Evolutionary conservation across 2,888 invertebrate genomes (phyloP), one percentile per base, ranked within the genome.

Genomic region (Tetragonula carbonaria): DNA sequence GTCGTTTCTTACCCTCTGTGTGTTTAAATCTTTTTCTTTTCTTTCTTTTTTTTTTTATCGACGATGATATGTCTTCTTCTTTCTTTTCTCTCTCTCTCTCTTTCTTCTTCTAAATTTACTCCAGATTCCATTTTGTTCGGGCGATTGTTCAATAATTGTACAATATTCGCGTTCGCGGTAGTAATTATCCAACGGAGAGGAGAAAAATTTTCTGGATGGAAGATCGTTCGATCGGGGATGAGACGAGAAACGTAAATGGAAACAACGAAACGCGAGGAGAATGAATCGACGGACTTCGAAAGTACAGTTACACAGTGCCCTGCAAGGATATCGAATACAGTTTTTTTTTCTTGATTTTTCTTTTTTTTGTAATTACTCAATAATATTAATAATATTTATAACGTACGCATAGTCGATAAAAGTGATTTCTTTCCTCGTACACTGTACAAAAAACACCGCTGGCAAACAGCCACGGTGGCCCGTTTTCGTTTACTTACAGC

Each of bases 381-480:
- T 89, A 90, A 90, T 92, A 90, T 90, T 89, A 88, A 89, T 93
- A 90, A 88, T 92, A 92, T 94, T 93, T 93, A 92, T 93, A 93
- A 90, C 90, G 89, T 93, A 93, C 90, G 90, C 90, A 91, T 91
- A 93, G 88, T 90, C 91, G 90, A 91, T 92, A 90, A 88, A 92
- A 28, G 87, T 92, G 90, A 89, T 90, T 84, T 87, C 87, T 90
- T 87, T 89, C 90, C 88, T 86, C 86, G 90, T 91, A 91, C 91
- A 91, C 92, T 94, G 93, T 94, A 94, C 94, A 93, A 89, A 90
- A 85, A 28, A 28, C 88, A 82, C 53, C 73, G 71, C 45, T 33
- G 75, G 68, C 53, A 21, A 16, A n/a, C 59, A 2, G 62, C 66
- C 71, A 55, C 82, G 53, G 62, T 72, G 53, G 18, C 74, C 79